Base-by-base conservation (phyloP, 2,888 invertebrate species). In the Melanargia galathea region DNA sequence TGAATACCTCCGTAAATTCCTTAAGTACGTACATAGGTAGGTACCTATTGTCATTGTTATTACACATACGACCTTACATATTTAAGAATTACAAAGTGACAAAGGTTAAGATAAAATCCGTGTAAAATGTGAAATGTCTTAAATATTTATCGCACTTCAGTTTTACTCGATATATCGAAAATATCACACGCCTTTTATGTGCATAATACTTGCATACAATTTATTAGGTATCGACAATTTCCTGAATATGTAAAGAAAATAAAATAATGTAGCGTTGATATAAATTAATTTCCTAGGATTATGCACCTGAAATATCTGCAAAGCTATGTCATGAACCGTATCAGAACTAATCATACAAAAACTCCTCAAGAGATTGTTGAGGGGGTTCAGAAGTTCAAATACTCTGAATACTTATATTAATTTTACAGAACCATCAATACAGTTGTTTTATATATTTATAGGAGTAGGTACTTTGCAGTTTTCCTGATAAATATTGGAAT, bases 1-100 rank as follows among this genome's bases (percentile, higher is more conserved):
- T 56, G 46, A 63, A 57, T 60, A 65, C 49, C 55, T 43, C 59
- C 62, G 59, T 65, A 62, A 62, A 65, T 60, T 24, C 63, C 63
- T 46, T 52, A 64, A 40, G 57, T 11, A 40, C 13, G 11, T 11
- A 46, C 22, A n/a, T n/a, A n/a, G n/a, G n/a, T n/a, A n/a, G n/a
- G n/a, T n/a, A n/a, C n/a, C n/a, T 33, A 52, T 26, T 54, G 13
- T 38, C 35, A 33, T 62, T 63, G 60, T 63, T 62, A 51, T 46
- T 52, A 46, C 60, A 51, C 54, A 48, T 55, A 16, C 33, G 57
- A 57, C 65, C 65, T 65, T 52, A 51, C 46, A 33, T 57, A 33
- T 40, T 60, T 51, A 49, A 63, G 55, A 33, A 43, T 55, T 55
- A 60, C 43, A 55, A 48, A 43, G 48, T 26, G 16, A 55, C 38